Base-by-base conservation (phyloP, 2,888 invertebrate species). In the Apamea crenata region DNA sequence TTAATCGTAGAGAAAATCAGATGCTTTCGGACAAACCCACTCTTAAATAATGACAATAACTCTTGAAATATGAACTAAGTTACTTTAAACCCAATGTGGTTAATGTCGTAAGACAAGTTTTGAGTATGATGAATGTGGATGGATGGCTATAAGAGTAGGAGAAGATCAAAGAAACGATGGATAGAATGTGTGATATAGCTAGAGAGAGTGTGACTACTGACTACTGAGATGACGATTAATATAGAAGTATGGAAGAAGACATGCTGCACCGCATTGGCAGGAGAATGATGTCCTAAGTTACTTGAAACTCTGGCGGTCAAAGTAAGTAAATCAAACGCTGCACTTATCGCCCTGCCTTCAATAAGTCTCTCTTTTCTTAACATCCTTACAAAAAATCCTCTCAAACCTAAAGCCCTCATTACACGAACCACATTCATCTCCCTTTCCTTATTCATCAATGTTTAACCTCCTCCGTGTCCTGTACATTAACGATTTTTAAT, bases 401-500 rank as follows among this genome's bases (percentile, higher is more conserved):
- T 50, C 40, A 25, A 59, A 76, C 16, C 12, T n/a, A 61, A 72
- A 67, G 14, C 44, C 63, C 63, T 66, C 59, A 68, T 82, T 71
- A 63, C 66, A 81, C 36, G 59, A n/a, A 36, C 21, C 56, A 66
- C 71, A 75, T 83, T 77, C 61, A 77, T 80, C 74, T 75, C 77
- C 63, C 56, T 44, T 73, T 78, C 79, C 79, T 59, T 81, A 73
- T 80, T 76, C 82, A 82, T 84, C 74, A 81, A 75, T 78, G 82
- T 82, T 78, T 65, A 71, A 77, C 68, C 79, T 73, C 77, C 32
- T 53, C 78, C 61, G 69, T 69, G 74, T 76, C 65, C 80, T 36
- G 81, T 70, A 79, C 79, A 77, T 80, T 82, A 78, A 78, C 81
- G 82, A 87, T 85, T 89, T 88, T 87, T 85, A 87, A 88, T 84